phyloP scores from a whole-genome alignment of 2,888 invertebrate species.

The Pteria penguin region DNA sequence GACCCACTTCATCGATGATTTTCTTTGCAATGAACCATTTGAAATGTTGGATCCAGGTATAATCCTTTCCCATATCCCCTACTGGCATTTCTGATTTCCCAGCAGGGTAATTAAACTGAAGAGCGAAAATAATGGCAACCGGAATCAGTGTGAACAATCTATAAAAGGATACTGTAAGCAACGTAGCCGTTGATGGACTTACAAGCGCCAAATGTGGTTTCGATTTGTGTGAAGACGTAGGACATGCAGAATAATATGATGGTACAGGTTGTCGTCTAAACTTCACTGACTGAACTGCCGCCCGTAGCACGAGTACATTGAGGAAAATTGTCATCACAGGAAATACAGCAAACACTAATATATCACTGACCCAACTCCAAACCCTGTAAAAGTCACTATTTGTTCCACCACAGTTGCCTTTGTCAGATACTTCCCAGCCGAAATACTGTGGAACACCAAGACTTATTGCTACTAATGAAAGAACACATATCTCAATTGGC shows the following conservation, averaged over 20 bases:
- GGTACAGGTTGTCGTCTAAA: background rate
- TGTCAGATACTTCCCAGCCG: conserved; percentile 70
- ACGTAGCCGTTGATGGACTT: conserved; percentile 66
- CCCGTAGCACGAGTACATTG: conserved; percentile 67
- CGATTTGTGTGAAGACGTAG: background rate
- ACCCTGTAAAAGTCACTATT: conserved; percentile 54
- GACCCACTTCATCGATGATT: conserved; percentile 3
- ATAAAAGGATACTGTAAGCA: conserved; percentile 74
- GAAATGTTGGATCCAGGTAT: background rate
- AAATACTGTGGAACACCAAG: conserved; percentile 73
- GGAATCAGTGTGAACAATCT: conserved; percentile 73
- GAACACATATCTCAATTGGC: conserved; percentile 65
- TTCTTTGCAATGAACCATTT: background rate
- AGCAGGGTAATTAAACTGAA: conserved; percentile 39
- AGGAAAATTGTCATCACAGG: conserved; percentile 64
- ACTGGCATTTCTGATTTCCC: background rate
- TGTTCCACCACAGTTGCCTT: conserved; percentile 37
- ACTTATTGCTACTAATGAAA: conserved; percentile 56
- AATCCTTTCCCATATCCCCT: background rate
- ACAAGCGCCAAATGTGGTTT: conserved; percentile 10
- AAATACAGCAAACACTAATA: conserved; percentile 64
- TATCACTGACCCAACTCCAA: conserved; percentile 69
- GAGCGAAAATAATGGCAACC: conserved; percentile 65
- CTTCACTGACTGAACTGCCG: conserved; percentile 23
- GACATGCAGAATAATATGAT: background rate